Evolutionary conservation across 2,888 invertebrate species (phyloP), one percentile per base, ranked within the genome.

Genomic region (Metacarcinus magister): DNA sequence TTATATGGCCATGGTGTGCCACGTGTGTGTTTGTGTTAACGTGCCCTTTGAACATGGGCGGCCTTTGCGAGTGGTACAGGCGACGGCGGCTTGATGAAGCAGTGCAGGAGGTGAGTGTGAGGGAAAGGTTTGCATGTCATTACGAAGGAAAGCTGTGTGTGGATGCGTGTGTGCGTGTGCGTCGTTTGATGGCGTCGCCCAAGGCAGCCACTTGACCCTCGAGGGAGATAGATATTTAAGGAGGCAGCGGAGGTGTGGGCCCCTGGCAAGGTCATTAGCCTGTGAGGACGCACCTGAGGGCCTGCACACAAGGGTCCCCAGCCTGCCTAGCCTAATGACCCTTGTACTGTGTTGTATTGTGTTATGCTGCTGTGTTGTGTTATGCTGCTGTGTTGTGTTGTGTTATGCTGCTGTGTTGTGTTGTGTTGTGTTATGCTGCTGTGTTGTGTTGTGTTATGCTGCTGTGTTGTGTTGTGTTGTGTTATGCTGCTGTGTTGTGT

Each of bases 211-310:
- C 82, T 82, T 82, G 82, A 82, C 82, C 82, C 82, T 28, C 8
- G 32, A 32, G 28, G 82, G 82, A 32, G 67, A 7, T 32, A 16
- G 32, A 32, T 82, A 82, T 82, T 82, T 2, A 32, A 32, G 82
- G 82, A 82, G 82, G 82, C 82, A 8, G 82, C 82, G 32, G 82
- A 82, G 82, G 82, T 82, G 10, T 82, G 82, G 82, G 82, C 82
- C 32, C 32, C 82, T 32, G 82, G 23, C 32, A 13, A 32, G 32
- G 82, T 82, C 82, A 82, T 82, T 82, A 82, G 82, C 23, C 82
- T 10, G 13, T 10, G 28, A 82, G 32, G 82, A 82, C 13, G 82
- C 28, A 32, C 82, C 82, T 82, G 2, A 82, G 82, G 82, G 82
- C 82, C 13, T 28, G 2, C 32, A 32, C 13, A 32, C 4, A 28